Evolutionary conservation across 2,888 invertebrate genomes (phyloP).

Genomic region (Lasioglossum morio): DNA sequence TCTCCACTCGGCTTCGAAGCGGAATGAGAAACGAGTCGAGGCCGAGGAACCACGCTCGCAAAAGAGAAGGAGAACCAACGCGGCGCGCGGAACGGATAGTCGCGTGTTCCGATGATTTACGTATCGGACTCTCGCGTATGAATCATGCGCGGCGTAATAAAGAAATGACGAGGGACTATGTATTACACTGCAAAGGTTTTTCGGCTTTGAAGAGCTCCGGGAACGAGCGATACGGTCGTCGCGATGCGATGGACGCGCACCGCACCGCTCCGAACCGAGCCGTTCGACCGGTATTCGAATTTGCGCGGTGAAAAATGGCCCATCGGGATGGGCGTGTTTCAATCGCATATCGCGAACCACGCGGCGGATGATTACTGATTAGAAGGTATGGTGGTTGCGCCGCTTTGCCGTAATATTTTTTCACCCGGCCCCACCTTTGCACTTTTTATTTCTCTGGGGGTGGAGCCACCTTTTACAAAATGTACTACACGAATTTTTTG

Average conservation of each 20-base stretch:
- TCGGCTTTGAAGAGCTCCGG: constrained; percentile 46
- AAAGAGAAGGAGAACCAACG: constrained; percentile 44
- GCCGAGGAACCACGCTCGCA: constrained; percentile 56
- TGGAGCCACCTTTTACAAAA: neutral
- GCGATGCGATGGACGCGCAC: constrained; percentile 18
- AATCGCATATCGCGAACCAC: neutral
- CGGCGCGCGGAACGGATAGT: constrained; percentile 56
- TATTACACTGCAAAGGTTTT: constrained; percentile 48
- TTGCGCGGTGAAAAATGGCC: constrained; percentile 35
- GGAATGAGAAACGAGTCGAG: constrained; percentile 63
- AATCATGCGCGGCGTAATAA: constrained; percentile 69
- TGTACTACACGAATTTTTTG: neutral
- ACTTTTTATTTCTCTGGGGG: neutral
- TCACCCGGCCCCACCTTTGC: neutral
- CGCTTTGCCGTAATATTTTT: neutral
- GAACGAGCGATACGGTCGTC: constrained; percentile 31
- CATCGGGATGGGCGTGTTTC: constrained; percentile 3
- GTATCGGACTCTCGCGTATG: constrained; percentile 66
- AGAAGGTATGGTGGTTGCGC: neutral
- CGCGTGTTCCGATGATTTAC: constrained; percentile 74
- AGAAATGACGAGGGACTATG: constrained; percentile 63
- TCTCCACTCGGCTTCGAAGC: constrained; percentile 46
- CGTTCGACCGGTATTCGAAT: constrained; percentile 6
- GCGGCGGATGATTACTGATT: constrained; percentile 14
- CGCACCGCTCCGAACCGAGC: neutral